phyloP scores from a whole-genome alignment of 2,113 vertebrate species.

The Pelusios castaneus region DNA sequence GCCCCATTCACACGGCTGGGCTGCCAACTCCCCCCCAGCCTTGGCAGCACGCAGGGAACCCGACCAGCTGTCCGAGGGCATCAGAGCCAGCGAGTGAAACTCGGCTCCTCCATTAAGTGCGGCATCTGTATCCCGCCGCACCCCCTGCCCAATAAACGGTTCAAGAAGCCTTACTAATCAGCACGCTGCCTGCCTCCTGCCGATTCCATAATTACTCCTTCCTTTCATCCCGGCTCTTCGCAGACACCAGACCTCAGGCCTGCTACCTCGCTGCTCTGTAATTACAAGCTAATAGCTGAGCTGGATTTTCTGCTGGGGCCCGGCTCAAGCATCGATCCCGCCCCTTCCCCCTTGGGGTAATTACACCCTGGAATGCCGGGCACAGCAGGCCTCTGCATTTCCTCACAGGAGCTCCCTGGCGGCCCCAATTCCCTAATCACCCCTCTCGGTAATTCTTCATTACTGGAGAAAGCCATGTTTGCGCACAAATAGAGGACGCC shows the following conservation, averaged over 20 bases:
- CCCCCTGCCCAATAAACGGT: not conserved
- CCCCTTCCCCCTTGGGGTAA: slow-evolving; percentile 60
- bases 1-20: not conserved
- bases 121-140: not conserved
- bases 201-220: slow-evolving; percentile 77
- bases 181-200: slow-evolving; percentile 68
- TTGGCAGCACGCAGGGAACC: no score
- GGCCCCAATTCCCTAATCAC: slow-evolving; percentile 51
- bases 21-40: no score
- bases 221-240: slow-evolving; percentile 73
- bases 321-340: slow-evolving; percentile 66
- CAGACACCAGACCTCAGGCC: slow-evolving; percentile 72
- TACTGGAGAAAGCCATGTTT: slow-evolving; percentile 50
- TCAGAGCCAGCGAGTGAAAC: not conserved
- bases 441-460: slow-evolving; percentile 56
- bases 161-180: slow-evolving; percentile 74
- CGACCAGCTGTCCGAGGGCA: not conserved
- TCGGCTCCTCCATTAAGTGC: not conserved
- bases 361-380: slow-evolving; percentile 56
- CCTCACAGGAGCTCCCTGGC: slow-evolving; percentile 8
- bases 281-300: slow-evolving; percentile 82
- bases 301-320: slow-evolving; percentile 72
- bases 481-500: slow-evolving; percentile 50
- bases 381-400: slow-evolving; percentile 46
- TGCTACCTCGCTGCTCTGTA: slow-evolving; percentile 76